A percentile compares a stretch with the other conserved stretches of the same genome.
Evolutionary conservation across 1,140 invertebrate genomes (phyloP).

Genomic region (Frieseomelitta varia): DNA sequence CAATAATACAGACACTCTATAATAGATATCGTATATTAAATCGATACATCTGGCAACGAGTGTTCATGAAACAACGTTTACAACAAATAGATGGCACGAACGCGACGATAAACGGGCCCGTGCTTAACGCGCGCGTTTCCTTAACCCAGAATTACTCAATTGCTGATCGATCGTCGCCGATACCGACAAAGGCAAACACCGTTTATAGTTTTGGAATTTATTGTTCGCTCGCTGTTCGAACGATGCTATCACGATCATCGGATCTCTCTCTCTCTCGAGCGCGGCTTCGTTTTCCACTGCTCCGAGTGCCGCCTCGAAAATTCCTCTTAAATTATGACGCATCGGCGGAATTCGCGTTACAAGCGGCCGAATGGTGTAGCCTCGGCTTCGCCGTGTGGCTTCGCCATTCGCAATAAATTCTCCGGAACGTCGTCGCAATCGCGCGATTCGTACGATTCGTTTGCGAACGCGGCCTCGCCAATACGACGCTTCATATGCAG

Average conservation of each 20-base stretch:
- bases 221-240: not conserved
- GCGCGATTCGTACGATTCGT: slow-evolving; percentile 40
- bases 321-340: slow-evolving; percentile 61
- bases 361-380: slow-evolving; percentile 12
- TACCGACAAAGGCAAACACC: slow-evolving; percentile 18
- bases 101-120: not conserved
- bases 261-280: slow-evolving; percentile 9
- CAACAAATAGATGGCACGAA: not conserved
- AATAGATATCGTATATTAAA: not conserved
- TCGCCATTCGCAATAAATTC: slow-evolving; percentile 50
- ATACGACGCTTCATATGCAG: not conserved
- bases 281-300: slow-evolving; percentile 12
- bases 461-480: slow-evolving; percentile 4
- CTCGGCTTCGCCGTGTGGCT: not conserved
- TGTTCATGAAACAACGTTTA: not conserved
- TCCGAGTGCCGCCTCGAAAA: slow-evolving; percentile 38
- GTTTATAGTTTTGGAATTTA: slow-evolving; percentile 27
- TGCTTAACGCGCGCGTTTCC: not conserved
- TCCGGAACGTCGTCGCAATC: slow-evolving; percentile 9
- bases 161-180: not conserved
- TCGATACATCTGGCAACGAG: not conserved
- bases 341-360: slow-evolving; percentile 39
- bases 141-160: slow-evolving; percentile 1
- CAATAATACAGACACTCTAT: not conserved
- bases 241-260: slow-evolving; percentile 21